These are phyloP conservation scores for Hucho hucho DNA, from an alignment of 2,113 vertebrate genomes.

Conservation along the genomic window DNA sequence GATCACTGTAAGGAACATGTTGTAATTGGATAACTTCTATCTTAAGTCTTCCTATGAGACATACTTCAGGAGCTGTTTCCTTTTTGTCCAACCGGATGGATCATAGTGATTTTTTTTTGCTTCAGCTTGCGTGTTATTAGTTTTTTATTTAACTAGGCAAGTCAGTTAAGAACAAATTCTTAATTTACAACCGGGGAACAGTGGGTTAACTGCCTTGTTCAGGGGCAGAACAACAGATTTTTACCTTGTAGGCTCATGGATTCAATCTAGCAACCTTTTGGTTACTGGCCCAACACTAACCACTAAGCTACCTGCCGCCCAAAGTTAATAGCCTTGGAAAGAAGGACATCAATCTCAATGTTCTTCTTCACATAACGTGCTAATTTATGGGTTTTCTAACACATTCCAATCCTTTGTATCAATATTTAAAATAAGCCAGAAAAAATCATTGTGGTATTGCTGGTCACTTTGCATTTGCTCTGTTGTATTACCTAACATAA, in stretches of 20 bases:
- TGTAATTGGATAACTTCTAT: slow-evolving; percentile 63
- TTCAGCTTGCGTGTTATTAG: no score
- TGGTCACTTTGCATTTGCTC: background rate
- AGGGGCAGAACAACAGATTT: no score
- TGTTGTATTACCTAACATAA: slow-evolving; percentile 18
- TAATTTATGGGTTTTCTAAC: no score
- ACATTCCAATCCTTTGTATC: slow-evolving; percentile 33
- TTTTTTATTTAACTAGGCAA: no score
- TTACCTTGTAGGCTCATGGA: no score
- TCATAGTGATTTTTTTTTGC: background rate
- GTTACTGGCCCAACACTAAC: no score
- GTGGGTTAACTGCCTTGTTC: no score
- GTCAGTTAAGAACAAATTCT: no score
- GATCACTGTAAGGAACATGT: slow-evolving; percentile 43
- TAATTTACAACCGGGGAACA: no score
- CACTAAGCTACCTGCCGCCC: no score
- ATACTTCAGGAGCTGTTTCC: slow-evolving; percentile 49
- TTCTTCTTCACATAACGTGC: no score
- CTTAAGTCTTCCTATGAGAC: slow-evolving; percentile 56
- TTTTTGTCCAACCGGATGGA: slow-evolving; percentile 50
- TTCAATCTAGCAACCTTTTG: no score
- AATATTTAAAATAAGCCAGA: slow-evolving; percentile 12
- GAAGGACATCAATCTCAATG: background rate
- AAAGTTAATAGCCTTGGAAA: background rate
- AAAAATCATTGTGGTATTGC: background rate